Evolutionary conservation across 2,797 vertebrate genomes (phyloP), one percentile per base, ranked within the genome.

Genomic region (Propithecus perrieri): DNA sequence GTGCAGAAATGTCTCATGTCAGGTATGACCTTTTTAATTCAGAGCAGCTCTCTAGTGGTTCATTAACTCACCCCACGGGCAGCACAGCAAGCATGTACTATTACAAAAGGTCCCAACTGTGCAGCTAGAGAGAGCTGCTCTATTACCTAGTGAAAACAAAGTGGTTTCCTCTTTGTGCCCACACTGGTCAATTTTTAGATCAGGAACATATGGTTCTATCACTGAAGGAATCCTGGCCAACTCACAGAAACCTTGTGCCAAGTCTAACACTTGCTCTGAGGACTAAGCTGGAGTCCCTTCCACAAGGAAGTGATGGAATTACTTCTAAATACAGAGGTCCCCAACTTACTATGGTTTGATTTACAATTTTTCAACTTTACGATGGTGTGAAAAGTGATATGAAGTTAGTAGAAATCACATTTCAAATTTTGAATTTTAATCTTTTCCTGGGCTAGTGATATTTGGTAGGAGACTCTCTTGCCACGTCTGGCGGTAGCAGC

Each of bases 11-110:
- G 88, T 81, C 26, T 98, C 81, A 75, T 96, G 97, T 97, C 94
- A 97, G 83, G 85, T 96, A 55, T 94, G 96, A 97, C 96, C 96
- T 97, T 97, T 97, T 96, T 89, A 97, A 97, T 97, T 97, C 96
- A 97, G 95, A 97, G 75, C 76, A 92, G 61, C 74, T 97, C 93
- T 96, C 93, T 95, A 84, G 90, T 83, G 84, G 91, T 97, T 98
- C 96, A 97, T 97, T 97, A 97, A 96, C 93, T 96, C 72, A 94
- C 89, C 63, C 95, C 55, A 89, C 57, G 92, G 92, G 92, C 72
- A 96, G 94, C 97, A 79, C 95, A 96, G 97, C 96, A 97, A 97
- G 97, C 78, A 93, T 92, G 41, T 97, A 95, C 86, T 96, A 85
- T 96, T 96, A 97, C 94, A 97, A 97, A 98, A 97, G 92, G 59